phyloP scores from a whole-genome alignment of 2,888 invertebrate species.

The Drosophila greeni region DNA sequence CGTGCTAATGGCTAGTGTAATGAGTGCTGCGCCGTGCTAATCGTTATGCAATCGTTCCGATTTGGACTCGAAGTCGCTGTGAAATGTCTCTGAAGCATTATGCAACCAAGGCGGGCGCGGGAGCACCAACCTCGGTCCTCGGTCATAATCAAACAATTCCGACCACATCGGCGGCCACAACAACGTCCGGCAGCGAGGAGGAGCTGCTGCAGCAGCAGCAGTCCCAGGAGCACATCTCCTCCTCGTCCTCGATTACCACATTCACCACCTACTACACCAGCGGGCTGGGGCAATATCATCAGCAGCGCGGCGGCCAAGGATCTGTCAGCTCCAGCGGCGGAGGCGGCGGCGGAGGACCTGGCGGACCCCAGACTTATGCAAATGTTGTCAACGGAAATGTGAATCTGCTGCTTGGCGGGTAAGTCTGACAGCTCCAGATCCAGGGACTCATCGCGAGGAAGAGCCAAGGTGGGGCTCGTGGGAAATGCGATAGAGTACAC shows the following conservation, averaged over 20 bases:
- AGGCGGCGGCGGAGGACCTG: slow-evolving; percentile 48
- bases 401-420: slow-evolving; percentile 89
- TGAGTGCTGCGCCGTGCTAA: slow-evolving; percentile 47
- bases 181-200: slow-evolving; percentile 42
- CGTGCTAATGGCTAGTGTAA: slow-evolving; percentile 47
- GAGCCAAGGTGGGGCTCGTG: slow-evolving; percentile 18
- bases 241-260: slow-evolving; percentile 45
- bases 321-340: slow-evolving; percentile 53
- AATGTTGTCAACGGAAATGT: slow-evolving; percentile 81
- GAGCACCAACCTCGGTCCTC: slow-evolving; percentile 70
- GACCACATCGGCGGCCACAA: slow-evolving; percentile 47
- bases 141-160: slow-evolving; percentile 54
- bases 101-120: slow-evolving; percentile 78
- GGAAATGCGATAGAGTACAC: slow-evolving; percentile 27
- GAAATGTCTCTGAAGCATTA: slow-evolving; percentile 84
- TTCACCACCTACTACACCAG: slow-evolving; percentile 74
- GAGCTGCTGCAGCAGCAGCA: slow-evolving; percentile 18
- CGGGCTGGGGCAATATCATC: slow-evolving; percentile 75
- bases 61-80: slow-evolving; percentile 25
- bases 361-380: slow-evolving; percentile 65
- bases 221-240: slow-evolving; percentile 66
- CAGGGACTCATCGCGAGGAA: slow-evolving; percentile 18
- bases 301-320: slow-evolving; percentile 69
- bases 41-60: slow-evolving; percentile 67
- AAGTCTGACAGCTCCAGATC: slow-evolving; percentile 73